Conservation (phyloP, 2,797 vertebrate species). For the Bovichtus variegatus region DNA sequence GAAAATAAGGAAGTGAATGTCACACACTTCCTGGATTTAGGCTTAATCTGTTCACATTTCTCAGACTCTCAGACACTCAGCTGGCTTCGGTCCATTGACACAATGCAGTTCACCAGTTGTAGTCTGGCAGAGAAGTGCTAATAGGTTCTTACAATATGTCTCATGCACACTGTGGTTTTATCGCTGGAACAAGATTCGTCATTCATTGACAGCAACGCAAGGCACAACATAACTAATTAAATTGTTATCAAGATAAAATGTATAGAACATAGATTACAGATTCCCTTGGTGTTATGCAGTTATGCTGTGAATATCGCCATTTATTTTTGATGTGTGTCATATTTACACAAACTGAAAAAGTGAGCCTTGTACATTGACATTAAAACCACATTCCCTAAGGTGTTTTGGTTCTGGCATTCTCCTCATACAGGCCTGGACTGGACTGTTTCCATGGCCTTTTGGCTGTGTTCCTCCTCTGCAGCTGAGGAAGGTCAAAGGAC, state of each 20-base stretch:
- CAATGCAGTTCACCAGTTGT: constrained; percentile 27
- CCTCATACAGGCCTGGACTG: constrained; percentile 4
- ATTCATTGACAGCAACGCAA: not conserved
- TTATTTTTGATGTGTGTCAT: not conserved
- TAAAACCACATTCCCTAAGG: not conserved
- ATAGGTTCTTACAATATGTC: not conserved
- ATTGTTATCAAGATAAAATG: not conserved
- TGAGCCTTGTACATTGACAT: not conserved
- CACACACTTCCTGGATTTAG: constrained; percentile 54
- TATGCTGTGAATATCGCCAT: not conserved
- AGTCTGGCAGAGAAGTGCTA: constrained; percentile 18
- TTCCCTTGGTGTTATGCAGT: not conserved
- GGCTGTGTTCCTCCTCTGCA: constrained; percentile 40
- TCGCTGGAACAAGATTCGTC: not conserved
- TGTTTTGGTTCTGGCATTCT: constrained; percentile 25
- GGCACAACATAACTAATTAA: not conserved
- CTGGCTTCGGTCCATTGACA: constrained; percentile 44
- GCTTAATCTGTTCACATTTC: constrained; percentile 33
- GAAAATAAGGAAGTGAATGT: constrained; percentile 41
- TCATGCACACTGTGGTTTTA: constrained; percentile 20
- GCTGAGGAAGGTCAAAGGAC: constrained; percentile 46
- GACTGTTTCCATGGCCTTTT: constrained; percentile 39
- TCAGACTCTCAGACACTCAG: constrained; percentile 35
- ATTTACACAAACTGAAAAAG: constrained; percentile 1
- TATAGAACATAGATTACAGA: not conserved